A percentile compares a stretch with the other conserved stretches of the same genome.
Evolutionary conservation across 2,888 invertebrate genomes (phyloP).

Genomic region (Synanthedon formicaeformis): DNA sequence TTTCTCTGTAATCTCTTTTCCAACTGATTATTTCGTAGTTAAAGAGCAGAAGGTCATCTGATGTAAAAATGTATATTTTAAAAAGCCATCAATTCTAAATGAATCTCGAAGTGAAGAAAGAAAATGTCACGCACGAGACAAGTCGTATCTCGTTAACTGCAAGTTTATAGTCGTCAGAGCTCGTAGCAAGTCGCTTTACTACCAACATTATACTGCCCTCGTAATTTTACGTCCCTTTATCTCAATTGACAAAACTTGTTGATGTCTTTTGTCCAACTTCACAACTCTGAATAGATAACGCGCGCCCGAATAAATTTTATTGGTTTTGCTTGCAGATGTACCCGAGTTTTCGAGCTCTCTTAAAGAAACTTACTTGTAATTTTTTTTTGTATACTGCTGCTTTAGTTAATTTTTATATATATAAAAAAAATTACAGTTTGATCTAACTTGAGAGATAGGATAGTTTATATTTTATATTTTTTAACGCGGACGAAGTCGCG

Average conservation of each 20-base stretch:
- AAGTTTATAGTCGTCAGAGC: constrained; percentile 27
- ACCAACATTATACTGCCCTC: constrained; percentile 45
- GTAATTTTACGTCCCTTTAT: constrained; percentile 62
- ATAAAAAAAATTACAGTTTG: too few relatives aligned
- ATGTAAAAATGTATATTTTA: too few relatives aligned
- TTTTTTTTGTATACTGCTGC: too few relatives aligned
- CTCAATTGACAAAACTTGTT: constrained; percentile 53
- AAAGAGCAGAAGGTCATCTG: too few relatives aligned
- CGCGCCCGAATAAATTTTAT: constrained; percentile 27
- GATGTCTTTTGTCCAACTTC: constrained; percentile 43
- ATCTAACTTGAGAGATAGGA: too few relatives aligned
- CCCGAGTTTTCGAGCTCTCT: not conserved
- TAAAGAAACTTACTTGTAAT: too few relatives aligned
- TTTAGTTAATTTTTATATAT: too few relatives aligned
- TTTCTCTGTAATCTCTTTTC: too few relatives aligned
- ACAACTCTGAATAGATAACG: constrained; percentile 33
- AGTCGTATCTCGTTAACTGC: constrained; percentile 24
- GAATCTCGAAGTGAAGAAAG: not conserved
- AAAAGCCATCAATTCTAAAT: too few relatives aligned
- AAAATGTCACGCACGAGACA: constrained; percentile 14
- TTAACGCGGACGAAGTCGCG: too few relatives aligned
- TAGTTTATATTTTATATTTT: too few relatives aligned
- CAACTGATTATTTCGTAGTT: too few relatives aligned
- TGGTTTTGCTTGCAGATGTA: constrained; percentile 4
- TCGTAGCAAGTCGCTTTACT: constrained; percentile 36